Evolutionary conservation across 2,888 invertebrate genomes (phyloP).

Genomic region (Drepanosiphum platanoidis): DNA sequence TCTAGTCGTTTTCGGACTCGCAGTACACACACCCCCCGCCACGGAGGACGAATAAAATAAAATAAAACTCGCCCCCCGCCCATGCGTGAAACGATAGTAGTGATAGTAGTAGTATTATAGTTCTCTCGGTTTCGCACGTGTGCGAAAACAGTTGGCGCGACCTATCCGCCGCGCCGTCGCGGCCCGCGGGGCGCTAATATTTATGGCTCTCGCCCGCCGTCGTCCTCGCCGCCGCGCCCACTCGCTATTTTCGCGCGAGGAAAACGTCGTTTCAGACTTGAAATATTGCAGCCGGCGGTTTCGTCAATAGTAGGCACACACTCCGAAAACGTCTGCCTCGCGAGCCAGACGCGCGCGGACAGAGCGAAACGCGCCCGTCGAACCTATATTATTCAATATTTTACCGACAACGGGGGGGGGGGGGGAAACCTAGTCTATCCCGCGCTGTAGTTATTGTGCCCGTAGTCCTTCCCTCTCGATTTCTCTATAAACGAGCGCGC

Average conservation of each 20-base stretch:
- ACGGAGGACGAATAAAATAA: not conserved
- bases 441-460: no score
- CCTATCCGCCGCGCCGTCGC: not conserved
- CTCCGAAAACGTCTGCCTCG: not conserved
- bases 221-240: not conserved
- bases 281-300: constrained; percentile 36
- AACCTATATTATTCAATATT: not conserved
- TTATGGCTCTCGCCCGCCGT: not conserved
- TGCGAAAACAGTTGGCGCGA: constrained; percentile 12
- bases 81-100: no score
- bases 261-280: not conserved
- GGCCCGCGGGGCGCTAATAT: not conserved
- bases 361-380: not conserved
- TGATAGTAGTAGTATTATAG: no score
- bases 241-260: not conserved
- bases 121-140: not conserved
- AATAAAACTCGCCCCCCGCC: not conserved
- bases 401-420: no score
- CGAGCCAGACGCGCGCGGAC: not conserved
- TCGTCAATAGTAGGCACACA: not conserved
- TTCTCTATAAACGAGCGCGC: not conserved
- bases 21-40: not conserved
- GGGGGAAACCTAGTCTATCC: no score
- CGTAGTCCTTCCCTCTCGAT: not conserved
- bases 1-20: not conserved